A percentile compares a stretch with the other conserved stretches of the same genome.
Evolutionary conservation across 2,888 invertebrate species (phyloP).

Genomic region (Drosophila trichaetosa): DNA sequence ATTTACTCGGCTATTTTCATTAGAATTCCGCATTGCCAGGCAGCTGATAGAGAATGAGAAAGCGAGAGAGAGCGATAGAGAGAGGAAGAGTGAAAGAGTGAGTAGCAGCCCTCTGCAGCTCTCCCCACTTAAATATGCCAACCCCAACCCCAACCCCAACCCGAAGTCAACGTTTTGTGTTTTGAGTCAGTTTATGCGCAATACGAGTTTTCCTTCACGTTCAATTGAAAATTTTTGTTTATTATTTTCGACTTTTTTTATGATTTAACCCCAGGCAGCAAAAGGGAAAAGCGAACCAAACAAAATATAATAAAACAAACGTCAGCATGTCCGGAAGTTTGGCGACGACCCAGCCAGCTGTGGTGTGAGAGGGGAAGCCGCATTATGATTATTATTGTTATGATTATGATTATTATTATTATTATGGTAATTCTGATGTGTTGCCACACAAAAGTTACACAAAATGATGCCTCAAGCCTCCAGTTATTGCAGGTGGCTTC

Average conservation of each 20-base stretch:
- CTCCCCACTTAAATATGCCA: slow-evolving; percentile 9
- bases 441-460: slow-evolving; percentile 39
- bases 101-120: background rate
- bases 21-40: slow-evolving; percentile 53
- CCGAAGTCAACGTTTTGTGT: slow-evolving; percentile 19
- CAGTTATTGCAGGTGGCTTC: slow-evolving; percentile 58
- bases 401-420: slow-evolving; percentile 40
- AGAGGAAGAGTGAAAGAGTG: slow-evolving; percentile 5
- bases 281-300: slow-evolving; percentile 25
- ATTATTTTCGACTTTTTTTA: slow-evolving; percentile 79
- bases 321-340: slow-evolving; percentile 72
- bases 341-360: slow-evolving; percentile 47
- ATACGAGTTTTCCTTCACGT: slow-evolving; percentile 78
- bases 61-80: slow-evolving; percentile 6
- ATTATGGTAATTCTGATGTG: slow-evolving; percentile 42
- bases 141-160: background rate
- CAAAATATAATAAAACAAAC: slow-evolving; percentile 17
- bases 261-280: slow-evolving; percentile 74
- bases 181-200: slow-evolving; percentile 70
- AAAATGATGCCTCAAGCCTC: slow-evolving; percentile 29
- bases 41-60: slow-evolving; percentile 22
- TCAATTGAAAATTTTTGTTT: slow-evolving; percentile 79
- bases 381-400: slow-evolving; percentile 24
- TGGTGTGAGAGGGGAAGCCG: slow-evolving; percentile 4
- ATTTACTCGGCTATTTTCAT: slow-evolving; percentile 68